Evolutionary conservation across 2,113 vertebrate species (phyloP).

Genomic region (Phrynosoma platyrhinos): DNA sequence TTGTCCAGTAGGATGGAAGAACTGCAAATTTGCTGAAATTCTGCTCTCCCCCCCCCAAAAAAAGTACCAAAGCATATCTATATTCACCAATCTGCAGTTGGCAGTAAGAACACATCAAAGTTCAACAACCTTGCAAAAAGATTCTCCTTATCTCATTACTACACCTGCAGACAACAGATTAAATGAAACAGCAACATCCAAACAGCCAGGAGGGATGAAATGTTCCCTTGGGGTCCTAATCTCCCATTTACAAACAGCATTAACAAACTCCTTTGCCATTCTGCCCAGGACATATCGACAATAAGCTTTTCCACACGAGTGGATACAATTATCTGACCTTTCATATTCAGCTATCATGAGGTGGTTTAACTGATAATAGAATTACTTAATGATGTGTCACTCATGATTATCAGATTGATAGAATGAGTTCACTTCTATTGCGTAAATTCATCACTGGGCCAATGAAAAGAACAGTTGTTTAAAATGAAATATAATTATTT

Average conservation of each 20-base stretch:
- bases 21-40: background rate
- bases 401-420: slow-evolving; percentile 60
- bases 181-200: slow-evolving; percentile 69
- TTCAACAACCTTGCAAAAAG: slow-evolving; percentile 72
- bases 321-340: slow-evolving; percentile 79
- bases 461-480: background rate
- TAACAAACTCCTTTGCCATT: slow-evolving; percentile 70
- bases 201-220: slow-evolving; percentile 69
- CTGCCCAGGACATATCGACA: slow-evolving; percentile 70
- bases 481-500: background rate
- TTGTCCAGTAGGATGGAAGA: background rate
- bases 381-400: slow-evolving; percentile 72
- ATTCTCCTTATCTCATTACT: slow-evolving; percentile 74
- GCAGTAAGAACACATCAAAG: slow-evolving; percentile 59
- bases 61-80: slow-evolving; percentile 64
- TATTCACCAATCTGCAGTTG: slow-evolving; percentile 69
- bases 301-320: slow-evolving; percentile 77
- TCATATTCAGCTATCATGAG: slow-evolving; percentile 67
- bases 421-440: slow-evolving; percentile 30
- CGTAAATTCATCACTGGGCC: background rate
- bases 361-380: slow-evolving; percentile 74
- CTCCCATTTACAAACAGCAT: slow-evolving; percentile 75
- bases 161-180: slow-evolving; percentile 75
- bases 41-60: background rate
- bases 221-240: slow-evolving; percentile 75